Evolutionary conservation across 2,113 vertebrate species (phyloP).

Genomic region (Kryptolebias marmoratus): DNA sequence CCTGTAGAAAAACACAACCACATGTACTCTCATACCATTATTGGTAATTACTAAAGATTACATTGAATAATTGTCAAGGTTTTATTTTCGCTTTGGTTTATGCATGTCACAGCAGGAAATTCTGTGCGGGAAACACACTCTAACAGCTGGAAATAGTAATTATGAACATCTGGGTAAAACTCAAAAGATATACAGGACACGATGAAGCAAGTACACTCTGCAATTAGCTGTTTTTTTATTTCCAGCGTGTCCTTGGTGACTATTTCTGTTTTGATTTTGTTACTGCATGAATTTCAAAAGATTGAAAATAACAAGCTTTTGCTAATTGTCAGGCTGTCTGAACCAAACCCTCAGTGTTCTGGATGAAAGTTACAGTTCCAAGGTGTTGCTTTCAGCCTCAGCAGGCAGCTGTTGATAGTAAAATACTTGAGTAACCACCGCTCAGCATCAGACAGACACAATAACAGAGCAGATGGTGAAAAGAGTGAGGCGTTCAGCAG

Average conservation of each 20-base stretch:
- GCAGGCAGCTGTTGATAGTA: neutral
- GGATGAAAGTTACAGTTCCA: neutral
- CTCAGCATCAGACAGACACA: neutral
- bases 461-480: neutral
- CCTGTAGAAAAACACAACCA: constrained; percentile 6
- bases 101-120: neutral
- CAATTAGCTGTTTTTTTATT: neutral
- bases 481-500: neutral
- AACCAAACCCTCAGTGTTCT: neutral
- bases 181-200: neutral
- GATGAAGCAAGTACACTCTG: neutral
- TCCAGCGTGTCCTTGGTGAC: neutral
- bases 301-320: neutral
- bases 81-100: neutral
- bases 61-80: neutral
- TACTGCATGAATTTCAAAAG: neutral
- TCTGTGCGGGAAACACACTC: neutral
- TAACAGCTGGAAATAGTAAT: neutral
- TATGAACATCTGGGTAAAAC: neutral
- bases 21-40: neutral
- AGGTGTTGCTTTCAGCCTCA: neutral
- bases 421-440: neutral
- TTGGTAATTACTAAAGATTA: neutral
- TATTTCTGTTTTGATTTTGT: too few relatives aligned
- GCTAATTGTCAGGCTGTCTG: neutral